Evolutionary conservation across 2,888 invertebrate genomes (phyloP).

Genomic region (Eupithecia subumbrata): DNA sequence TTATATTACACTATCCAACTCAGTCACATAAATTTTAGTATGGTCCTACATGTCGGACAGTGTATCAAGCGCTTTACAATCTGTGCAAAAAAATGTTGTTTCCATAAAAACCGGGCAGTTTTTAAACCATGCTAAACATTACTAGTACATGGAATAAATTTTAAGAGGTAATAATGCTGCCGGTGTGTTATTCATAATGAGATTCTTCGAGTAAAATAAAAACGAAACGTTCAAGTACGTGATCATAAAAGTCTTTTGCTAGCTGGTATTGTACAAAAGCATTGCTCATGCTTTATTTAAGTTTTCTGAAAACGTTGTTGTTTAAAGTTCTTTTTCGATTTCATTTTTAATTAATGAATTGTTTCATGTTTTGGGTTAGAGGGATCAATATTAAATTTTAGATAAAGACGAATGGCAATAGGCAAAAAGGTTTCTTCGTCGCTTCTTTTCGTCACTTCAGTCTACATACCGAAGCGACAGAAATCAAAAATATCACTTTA

Average conservation of each 20-base stretch:
- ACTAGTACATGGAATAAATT: conserved; percentile 40
- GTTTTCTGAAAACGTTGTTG: neutral
- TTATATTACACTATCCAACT: neutral
- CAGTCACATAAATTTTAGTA: neutral
- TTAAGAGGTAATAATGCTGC: conserved; percentile 34
- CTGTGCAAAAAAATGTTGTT: conserved; percentile 27
- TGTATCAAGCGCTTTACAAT: neutral
- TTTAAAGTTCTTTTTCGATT: neutral
- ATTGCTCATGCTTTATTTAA: neutral
- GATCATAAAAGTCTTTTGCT: conserved; percentile 17
- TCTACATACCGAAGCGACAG: too few species aligned
- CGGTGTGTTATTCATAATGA: conserved; percentile 28
- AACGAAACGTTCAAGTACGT: conserved; percentile 16
- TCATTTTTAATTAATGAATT: neutral
- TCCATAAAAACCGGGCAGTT: conserved; percentile 36
- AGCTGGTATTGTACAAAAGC: neutral
- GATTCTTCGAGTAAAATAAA: conserved; percentile 27
- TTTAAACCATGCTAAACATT: conserved; percentile 29
- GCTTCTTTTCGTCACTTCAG: too few species aligned
- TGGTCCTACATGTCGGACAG: neutral
- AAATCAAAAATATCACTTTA: too few species aligned
- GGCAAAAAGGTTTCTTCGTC: too few species aligned
- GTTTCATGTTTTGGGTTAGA: neutral
- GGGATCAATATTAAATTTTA: neutral
- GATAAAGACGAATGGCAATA: neutral